Percentiles rank a stretch among this genome's conserved stretches.
Conservation (phyloP, 2,797 vertebrate species). For the Emys orbicularis region DNA sequence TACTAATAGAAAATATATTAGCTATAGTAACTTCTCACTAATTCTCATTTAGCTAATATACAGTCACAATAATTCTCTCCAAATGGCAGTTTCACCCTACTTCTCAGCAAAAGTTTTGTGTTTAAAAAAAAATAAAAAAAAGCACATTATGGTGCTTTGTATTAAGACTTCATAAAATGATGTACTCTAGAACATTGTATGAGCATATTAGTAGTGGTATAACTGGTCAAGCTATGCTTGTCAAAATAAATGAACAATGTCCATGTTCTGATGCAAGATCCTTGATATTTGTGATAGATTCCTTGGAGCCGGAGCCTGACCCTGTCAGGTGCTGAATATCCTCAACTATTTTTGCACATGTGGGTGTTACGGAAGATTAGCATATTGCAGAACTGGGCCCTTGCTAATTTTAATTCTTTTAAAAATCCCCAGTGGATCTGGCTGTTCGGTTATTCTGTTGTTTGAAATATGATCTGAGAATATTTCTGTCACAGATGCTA, state of each 20-base stretch:
- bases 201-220: not conserved
- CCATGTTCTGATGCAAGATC: not conserved
- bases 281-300: rapidly evolving
- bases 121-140: not conserved
- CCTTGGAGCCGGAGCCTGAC: not conserved
- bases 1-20: not conserved
- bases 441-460: not conserved
- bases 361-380: not conserved
- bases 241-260: not conserved
- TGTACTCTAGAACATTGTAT: not conserved
- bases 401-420: not conserved
- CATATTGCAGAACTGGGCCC: not conserved
- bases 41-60: not conserved
- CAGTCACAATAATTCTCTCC: rapidly evolving
- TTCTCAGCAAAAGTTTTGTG: not conserved
- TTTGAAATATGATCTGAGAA: not conserved
- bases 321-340: not conserved
- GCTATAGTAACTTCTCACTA: not conserved
- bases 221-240: rapidly evolving
- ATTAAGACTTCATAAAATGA: rapidly evolving
- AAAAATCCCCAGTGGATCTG: not conserved
- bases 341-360: not conserved
- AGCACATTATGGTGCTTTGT: not conserved
- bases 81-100: not conserved
- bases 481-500: not conserved